These are phyloP conservation scores for Diadophis punctatus DNA, from an alignment of 2,113 vertebrate species.

Conservation along the genomic window DNA sequence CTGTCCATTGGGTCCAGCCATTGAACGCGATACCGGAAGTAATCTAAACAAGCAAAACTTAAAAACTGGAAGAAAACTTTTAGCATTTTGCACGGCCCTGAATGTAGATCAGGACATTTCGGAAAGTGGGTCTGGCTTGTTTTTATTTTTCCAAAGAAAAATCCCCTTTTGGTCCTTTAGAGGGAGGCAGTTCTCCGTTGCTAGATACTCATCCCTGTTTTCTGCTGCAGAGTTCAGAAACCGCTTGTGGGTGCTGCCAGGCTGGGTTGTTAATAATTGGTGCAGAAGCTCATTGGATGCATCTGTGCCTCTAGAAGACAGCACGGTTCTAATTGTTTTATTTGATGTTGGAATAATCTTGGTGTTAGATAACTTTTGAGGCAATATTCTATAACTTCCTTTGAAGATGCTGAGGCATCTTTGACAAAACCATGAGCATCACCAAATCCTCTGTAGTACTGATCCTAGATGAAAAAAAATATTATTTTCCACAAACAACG, in stretches of 20 bases:
- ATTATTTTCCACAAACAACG: neutral
- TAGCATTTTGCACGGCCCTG: neutral
- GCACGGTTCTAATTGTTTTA: neutral
- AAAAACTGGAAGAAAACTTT: neutral
- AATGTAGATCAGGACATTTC: neutral
- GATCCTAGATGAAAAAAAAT: neutral
- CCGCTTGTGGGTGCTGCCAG: neutral
- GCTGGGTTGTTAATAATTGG: neutral
- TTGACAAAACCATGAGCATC: neutral
- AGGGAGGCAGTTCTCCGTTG: neutral
- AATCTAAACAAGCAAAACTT: neutral
- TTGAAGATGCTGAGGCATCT: neutral
- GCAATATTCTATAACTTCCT: neutral
- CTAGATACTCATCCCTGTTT: neutral
- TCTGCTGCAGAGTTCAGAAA: neutral
- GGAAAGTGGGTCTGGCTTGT: neutral
- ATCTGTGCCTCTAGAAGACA: neutral
- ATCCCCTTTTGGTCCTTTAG: neutral
- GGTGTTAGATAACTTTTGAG: neutral
- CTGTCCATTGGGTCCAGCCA: neutral
- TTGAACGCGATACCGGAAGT: neutral
- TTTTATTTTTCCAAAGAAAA: neutral
- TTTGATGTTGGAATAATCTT: neutral
- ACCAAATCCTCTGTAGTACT: neutral
- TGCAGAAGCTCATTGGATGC: neutral